A percentile compares a stretch with the other conserved stretches of the same genome.
These are phyloP conservation scores for Phaenicophaeus curvirostris DNA, from an alignment of 2,797 vertebrate genomes.

Conservation along the genomic window DNA sequence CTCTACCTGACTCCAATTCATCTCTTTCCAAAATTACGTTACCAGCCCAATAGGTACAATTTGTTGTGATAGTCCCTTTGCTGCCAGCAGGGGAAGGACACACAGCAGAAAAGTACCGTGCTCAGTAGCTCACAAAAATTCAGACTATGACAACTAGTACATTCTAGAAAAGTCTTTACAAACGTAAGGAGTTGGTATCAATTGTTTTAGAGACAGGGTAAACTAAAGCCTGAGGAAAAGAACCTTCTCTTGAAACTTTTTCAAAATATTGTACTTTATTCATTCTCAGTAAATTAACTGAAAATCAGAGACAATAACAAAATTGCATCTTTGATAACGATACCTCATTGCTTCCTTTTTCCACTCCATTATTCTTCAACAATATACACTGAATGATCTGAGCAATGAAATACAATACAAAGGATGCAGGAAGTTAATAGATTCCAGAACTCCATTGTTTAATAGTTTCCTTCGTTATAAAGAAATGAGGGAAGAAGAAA, in stretches of 20 bases:
- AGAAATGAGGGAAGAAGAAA: background rate
- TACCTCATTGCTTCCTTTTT: background rate
- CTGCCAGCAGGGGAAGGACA: background rate
- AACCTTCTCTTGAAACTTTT: background rate
- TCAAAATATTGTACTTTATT: background rate
- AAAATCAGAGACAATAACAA: background rate
- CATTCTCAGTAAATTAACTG: background rate
- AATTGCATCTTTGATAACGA: background rate
- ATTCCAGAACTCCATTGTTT: conserved; percentile 31
- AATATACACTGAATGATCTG: background rate
- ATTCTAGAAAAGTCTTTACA: background rate
- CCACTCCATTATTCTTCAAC: background rate
- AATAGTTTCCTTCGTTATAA: background rate
- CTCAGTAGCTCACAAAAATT: background rate
- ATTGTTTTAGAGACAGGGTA: background rate
- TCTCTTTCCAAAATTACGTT: background rate
- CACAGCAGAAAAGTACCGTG: rapidly evolving
- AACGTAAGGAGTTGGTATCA: background rate
- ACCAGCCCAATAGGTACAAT: background rate
- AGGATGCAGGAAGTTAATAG: background rate
- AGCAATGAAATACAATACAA: background rate
- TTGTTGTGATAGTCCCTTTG: background rate
- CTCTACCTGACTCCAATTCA: background rate
- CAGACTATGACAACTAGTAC: background rate
- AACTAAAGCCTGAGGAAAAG: background rate